These are phyloP conservation scores for Orchesella cincta DNA, from an alignment of 1,140 invertebrate genomes.

Conservation along the genomic window DNA sequence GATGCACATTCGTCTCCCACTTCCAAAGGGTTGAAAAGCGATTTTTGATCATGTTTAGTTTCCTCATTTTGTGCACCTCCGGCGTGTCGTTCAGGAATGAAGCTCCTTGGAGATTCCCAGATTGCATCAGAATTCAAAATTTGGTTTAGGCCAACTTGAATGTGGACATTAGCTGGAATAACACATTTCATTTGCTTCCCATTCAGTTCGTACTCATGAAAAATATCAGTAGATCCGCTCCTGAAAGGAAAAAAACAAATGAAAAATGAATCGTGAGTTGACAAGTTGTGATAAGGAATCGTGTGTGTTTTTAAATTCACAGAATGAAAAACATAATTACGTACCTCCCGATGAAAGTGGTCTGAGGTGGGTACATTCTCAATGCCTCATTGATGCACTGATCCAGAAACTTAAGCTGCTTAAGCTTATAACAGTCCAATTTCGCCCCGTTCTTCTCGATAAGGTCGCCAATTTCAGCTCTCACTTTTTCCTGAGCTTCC, in stretches of 20 bases:
- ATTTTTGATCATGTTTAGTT: too few relatives aligned
- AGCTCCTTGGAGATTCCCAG: constrained; percentile 34
- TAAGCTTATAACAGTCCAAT: background rate
- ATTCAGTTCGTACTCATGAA: background rate
- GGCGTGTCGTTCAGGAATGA: constrained; percentile 38
- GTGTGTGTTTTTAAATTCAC: background rate
- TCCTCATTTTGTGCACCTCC: background rate
- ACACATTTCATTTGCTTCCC: background rate
- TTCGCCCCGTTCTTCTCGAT: background rate
- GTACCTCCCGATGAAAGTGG: constrained; percentile 44
- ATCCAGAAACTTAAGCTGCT: constrained; percentile 22
- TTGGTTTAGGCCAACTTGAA: constrained; percentile 41
- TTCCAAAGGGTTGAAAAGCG: constrained; percentile 32
- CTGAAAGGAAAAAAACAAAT: background rate
- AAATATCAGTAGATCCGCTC: background rate
- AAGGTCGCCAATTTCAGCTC: constrained; percentile 30
- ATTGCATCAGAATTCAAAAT: constrained; percentile 12
- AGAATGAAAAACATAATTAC: background rate
- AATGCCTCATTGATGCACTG: constrained; percentile 33
- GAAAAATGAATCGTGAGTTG: constrained; percentile 1
- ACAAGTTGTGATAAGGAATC: too few relatives aligned
- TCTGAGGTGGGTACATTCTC: constrained; percentile 44
- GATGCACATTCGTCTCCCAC: constrained; percentile 32
- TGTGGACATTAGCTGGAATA: constrained; percentile 34
- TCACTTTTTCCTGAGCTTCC: constrained; percentile 10